A percentile compares a stretch with the other conserved stretches of the same genome.
phyloP scores from a whole-genome alignment of 1,140 invertebrate species.

The Zaprionus davidi region DNA sequence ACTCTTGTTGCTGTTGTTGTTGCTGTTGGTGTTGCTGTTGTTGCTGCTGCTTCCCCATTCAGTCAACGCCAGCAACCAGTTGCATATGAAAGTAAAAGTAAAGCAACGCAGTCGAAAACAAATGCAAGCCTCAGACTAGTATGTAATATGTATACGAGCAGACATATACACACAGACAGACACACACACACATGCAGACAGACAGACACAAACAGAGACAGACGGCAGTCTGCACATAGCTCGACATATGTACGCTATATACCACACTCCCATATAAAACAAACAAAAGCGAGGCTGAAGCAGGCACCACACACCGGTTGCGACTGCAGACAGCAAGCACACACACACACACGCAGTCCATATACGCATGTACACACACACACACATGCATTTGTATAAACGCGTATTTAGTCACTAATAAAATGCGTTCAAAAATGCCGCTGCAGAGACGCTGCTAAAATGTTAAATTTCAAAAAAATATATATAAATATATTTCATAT shows the following conservation, averaged over 20 bases:
- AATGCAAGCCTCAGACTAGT: conserved; percentile 36
- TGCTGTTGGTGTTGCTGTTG: conserved; percentile 11
- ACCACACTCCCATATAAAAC: conserved; percentile 59
- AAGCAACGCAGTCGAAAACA: conserved; percentile 70
- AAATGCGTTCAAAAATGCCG: conserved; percentile 76
- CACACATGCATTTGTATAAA: conserved; percentile 12
- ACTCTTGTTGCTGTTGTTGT: conserved; percentile 16
- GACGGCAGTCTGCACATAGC: conserved; percentile 44
- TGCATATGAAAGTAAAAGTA: conserved; percentile 82
- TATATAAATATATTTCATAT: conserved; percentile 19
- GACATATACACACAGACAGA: conserved; percentile 24
- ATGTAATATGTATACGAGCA: conserved; percentile 39
- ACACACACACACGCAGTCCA: conserved; percentile 16
- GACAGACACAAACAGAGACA: conserved; percentile 17
- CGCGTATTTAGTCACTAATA: conserved; percentile 55
- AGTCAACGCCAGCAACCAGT: conserved; percentile 64
- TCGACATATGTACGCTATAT: conserved; percentile 32
- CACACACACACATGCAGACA: conserved; percentile 17
- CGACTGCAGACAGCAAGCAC: conserved; percentile 59
- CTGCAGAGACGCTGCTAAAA: conserved; percentile 58
- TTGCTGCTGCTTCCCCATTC: conserved; percentile 63
- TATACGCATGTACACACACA: conserved; percentile 11
- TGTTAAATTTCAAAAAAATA: conserved; percentile 22
- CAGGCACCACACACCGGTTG: conserved; percentile 76
- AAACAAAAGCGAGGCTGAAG: conserved; percentile 55